These are phyloP conservation scores for Drosophila bipectinata DNA, from an alignment of 1,140 invertebrate genomes.

Conservation along the genomic window DNA sequence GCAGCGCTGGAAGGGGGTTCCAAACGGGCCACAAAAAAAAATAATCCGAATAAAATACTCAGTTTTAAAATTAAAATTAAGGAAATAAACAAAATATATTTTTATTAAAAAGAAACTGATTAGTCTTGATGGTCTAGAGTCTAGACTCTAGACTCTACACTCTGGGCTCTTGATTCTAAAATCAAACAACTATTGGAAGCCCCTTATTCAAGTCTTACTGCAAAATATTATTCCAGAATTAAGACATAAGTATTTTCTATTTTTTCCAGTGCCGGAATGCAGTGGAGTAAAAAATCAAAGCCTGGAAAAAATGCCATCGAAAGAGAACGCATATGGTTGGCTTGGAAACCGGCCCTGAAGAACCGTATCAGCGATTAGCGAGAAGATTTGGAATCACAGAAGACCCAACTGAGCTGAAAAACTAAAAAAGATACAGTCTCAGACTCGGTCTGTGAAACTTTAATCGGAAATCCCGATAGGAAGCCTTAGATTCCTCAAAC, in stretches of 20 bases:
- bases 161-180: too few relatives aligned
- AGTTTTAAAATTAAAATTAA: too few relatives aligned
- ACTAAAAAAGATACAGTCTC: not conserved
- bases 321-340: conserved; percentile 18
- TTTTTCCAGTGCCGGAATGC: conserved; percentile 19
- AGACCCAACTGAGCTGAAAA: not conserved
- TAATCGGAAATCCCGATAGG: not conserved
- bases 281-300: conserved; percentile 4
- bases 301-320: not conserved
- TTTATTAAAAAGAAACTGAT: not conserved
- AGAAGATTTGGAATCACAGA: not conserved
- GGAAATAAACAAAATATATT: not conserved
- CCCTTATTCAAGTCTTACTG: too few relatives aligned
- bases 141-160: too few relatives aligned
- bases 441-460: not conserved
- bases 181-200: too few relatives aligned
- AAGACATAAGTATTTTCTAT: not conserved
- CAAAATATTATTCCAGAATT: too few relatives aligned
- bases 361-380: conserved; percentile 17
- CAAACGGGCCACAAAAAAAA: not conserved
- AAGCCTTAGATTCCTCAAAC: conserved; percentile 1
- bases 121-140: too few relatives aligned
- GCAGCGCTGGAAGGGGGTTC: not conserved
- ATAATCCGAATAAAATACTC: not conserved
- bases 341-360: conserved; percentile 8